Conservation (phyloP, 2,888 invertebrate genomes). For the Lasius fuliginosus region DNA sequence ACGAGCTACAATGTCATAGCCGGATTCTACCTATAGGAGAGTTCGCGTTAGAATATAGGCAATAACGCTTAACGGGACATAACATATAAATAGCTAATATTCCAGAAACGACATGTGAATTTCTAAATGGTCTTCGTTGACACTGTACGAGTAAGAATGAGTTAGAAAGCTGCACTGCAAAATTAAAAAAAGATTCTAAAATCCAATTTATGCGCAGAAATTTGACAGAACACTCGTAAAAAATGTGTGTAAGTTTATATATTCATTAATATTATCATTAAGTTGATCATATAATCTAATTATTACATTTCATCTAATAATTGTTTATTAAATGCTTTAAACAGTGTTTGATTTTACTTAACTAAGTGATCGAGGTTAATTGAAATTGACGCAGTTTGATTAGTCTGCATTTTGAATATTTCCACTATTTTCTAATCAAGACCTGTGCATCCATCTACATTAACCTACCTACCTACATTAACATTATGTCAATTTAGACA, state of each 20-base stretch:
- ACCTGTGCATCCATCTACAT: not conserved
- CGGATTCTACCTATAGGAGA: conserved; percentile 15
- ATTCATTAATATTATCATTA: not conserved
- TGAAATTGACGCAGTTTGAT: not conserved
- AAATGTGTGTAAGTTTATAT: not conserved
- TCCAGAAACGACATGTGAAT: conserved; percentile 21
- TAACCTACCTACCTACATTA: not conserved
- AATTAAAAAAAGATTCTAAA: not conserved
- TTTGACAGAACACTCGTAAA: not conserved
- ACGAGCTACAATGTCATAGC: conserved; percentile 21
- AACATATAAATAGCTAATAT: conserved; percentile 16
- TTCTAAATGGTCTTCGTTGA: not conserved
- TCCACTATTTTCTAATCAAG: conserved; percentile 7
- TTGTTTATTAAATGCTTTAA: not conserved
- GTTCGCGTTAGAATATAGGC: conserved; percentile 13
- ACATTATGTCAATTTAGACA: conserved; percentile 14
- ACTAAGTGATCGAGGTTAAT: not conserved
- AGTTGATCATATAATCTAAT: not conserved
- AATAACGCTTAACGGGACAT: conserved; percentile 35
- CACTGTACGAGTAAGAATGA: not conserved
- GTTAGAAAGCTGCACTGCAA: not conserved
- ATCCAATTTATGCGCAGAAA: not conserved
- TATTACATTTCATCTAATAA: not conserved
- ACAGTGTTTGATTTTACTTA: not conserved
- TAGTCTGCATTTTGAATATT: not conserved